phyloP scores from a whole-genome alignment of 2,888 invertebrate genomes.

The Hipparchia semele region DNA sequence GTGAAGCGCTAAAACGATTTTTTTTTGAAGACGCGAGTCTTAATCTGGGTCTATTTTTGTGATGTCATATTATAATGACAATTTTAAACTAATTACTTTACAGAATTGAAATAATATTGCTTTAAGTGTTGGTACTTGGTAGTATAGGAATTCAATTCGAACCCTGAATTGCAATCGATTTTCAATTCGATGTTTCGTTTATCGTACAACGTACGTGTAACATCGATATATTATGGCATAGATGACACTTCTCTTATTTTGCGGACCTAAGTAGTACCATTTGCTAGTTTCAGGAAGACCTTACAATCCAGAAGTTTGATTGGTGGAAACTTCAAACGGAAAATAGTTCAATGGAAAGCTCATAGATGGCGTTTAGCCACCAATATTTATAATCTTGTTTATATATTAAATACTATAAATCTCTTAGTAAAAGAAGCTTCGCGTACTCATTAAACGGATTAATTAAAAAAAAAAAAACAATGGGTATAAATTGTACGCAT shows the following conservation, averaged over 20 bases:
- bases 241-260: not conserved
- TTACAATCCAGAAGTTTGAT: not conserved
- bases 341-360: not conserved
- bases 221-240: not conserved
- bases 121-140: too few species aligned
- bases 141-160: too few species aligned
- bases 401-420: conserved; percentile 4
- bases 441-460: not conserved
- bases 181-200: too few species aligned
- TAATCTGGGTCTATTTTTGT: too few species aligned
- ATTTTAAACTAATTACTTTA: too few species aligned
- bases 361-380: not conserved
- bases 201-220: not conserved
- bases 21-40: too few species aligned
- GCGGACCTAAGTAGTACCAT: not conserved
- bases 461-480: not conserved
- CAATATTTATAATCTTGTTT: not conserved
- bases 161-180: too few species aligned
- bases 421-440: conserved; percentile 9
- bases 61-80: too few species aligned
- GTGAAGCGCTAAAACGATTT: too few species aligned
- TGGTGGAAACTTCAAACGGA: not conserved
- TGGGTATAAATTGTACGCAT: not conserved
- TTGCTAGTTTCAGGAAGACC: not conserved
- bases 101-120: too few species aligned